Percentiles rank a stretch among this genome's conserved stretches.
Conservation (phyloP, 1,140 invertebrate species). For the Druon quercuslanigerum region DNA sequence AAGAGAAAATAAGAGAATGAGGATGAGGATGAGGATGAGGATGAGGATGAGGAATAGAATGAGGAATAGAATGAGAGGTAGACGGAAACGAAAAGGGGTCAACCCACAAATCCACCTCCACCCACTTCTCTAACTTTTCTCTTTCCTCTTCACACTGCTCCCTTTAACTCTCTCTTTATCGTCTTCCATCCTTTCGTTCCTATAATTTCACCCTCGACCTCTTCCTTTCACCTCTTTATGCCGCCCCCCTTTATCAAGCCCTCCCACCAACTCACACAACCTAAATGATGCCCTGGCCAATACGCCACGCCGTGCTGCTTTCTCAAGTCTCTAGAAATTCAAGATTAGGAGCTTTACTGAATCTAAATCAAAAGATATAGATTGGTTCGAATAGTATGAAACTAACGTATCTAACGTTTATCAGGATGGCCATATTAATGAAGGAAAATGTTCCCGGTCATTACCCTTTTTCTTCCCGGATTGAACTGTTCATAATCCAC, state of each 20-base stretch:
- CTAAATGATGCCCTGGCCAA: not conserved
- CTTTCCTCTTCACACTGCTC: constrained; percentile 6
- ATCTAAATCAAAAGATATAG: too few species aligned
- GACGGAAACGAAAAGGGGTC: constrained; percentile 54
- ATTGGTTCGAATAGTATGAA: too few species aligned
- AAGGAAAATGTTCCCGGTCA: too few species aligned
- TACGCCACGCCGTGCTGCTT: not conserved
- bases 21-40: not conserved
- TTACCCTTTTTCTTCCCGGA: too few species aligned
- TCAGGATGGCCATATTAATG: too few species aligned
- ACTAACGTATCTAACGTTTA: too few species aligned
- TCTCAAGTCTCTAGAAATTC: not conserved
- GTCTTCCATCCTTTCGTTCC: constrained; percentile 36
- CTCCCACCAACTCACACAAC: constrained; percentile 18
- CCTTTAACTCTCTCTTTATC: constrained; percentile 33
- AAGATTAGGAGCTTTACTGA: too few species aligned
- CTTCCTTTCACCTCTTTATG: constrained; percentile 35
- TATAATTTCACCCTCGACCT: constrained; percentile 34
- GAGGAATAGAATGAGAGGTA: constrained; percentile 45
- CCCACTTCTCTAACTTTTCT: constrained; percentile 4
- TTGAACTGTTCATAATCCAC: too few species aligned
- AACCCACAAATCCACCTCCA: constrained; percentile 49
- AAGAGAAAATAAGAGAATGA: constrained; percentile 35
- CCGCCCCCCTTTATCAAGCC: constrained; percentile 32
- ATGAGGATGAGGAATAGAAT: too few species aligned